Evolutionary conservation across 92 coral and sea anemone genomes (phyloP), one percentile per base, ranked within the genome.

Genomic region (Hydrozoanthus gracilis): DNA sequence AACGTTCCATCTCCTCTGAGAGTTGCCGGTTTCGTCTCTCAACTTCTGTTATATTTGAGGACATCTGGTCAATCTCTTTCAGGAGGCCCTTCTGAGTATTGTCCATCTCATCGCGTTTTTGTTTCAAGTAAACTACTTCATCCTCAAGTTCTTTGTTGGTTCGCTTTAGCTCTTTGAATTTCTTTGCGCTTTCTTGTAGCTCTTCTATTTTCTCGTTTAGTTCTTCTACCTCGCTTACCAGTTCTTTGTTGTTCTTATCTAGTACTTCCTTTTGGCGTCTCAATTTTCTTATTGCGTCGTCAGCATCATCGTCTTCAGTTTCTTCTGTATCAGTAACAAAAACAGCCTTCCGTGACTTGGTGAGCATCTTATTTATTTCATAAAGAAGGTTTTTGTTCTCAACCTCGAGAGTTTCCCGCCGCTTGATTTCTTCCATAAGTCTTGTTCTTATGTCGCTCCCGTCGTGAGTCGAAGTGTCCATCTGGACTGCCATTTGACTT

Each of bases 361-460:
- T 82, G 9, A 94, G 89, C 80, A 91, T 70, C 17, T 92, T 92
- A 52, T 92, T 94, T 76, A 94, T 87, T 77, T 94, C 95, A 75
- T 94, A 92, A 18, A 94, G 87, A 44, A 94, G 91, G 77, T 92
- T 92, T 87, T 92, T 94, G 88, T 94, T 94, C 77, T 94, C 98
- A 4, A 87, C 88, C 72, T 94, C 95, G 17, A 94, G 92, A 4
- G 91, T 79, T 89, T 94, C 98, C 17, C 98, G 82, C 72, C 88
- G 92, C 35, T 87, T 86, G 44, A 89, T 83, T 78, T 94, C 98
- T 16, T 89, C 87, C 49, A 62, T n/a, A 11, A 94, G 92, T 35
- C 93, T 88, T 67, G 44, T 66, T 9, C 82, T 91, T 1, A 92
- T 15, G 85, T 90, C 90, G 27, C 47, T 82, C 44, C 68, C 18